Base-by-base conservation (phyloP, 2,888 invertebrate species). In the Pherbina coryleti region DNA sequence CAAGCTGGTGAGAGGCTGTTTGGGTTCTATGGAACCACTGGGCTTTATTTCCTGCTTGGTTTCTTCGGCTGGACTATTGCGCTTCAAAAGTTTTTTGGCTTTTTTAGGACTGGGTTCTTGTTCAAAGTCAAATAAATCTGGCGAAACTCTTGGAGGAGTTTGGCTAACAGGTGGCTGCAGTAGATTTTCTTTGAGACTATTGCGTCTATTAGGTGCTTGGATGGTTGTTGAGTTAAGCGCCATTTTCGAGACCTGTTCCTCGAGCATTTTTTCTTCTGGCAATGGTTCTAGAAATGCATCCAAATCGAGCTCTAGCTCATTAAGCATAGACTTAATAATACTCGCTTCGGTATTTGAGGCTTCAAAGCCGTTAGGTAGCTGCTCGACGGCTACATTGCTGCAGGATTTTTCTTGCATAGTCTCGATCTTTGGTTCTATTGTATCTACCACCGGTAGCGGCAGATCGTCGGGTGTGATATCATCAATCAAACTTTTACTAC, bases 241-340 rank as follows among this genome's bases (percentile, higher is more conserved):
- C 14, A 9, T 31, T 0, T 44, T 11, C 0, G 11, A 28, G 72
- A 85, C 19, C 14, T 9, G 22, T 0, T 51, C 8, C 0, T 11
- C 22, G 72, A 85, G 57, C 80, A 84, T 78, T 62, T 87, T 53
- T 78, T 88, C 87, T 49, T 87, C 91, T 34, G 90, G 90, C 84
- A 92, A 91, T 64, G 91, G 90, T 78, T 91, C 91, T 55, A 91
- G 89, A 78, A 92, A 90, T 80, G 90, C 90, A 70, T 90, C 89
- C 60, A 91, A 85, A 74, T 91, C 91, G 51, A 92, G 90, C 11
- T 83, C 82, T 1, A 84, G 51, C 49, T 81, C 81, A 17, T 55
- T 31, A 4, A 75, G 51, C 55, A 55, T 64, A 2, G 51, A 19
- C 5, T 64, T 28, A 64, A 64, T 64, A 31, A 60, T 22, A 11